Evolutionary conservation across 2,797 vertebrate species (phyloP), one percentile per base, ranked within the genome.

Genomic region (Macropus fuliginosus): DNA sequence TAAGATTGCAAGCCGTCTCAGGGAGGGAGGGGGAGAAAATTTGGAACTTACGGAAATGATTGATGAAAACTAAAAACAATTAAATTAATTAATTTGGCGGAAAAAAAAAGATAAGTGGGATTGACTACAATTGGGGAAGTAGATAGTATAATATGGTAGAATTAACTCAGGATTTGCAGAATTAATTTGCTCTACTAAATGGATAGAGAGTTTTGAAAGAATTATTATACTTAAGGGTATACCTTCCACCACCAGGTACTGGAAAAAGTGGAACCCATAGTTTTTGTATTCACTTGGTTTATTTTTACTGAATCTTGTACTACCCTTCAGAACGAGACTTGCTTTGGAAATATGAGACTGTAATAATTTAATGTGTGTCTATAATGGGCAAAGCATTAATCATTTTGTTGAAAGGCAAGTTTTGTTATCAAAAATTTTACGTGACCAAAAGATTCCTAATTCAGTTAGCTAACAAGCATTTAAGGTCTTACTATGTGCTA

Each of bases 301-400:
- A 92, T 91, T 95, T 96, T 28, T 95, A 93, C 62, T 95, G 94
- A 97, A 62, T 3, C 3, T 62, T 57, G 34, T 97, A 40, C 91
- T 52, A 0, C 5, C 93, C 59, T 97, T 94, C 91, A 94, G 92
- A 96, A 95, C 50, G 91, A 94, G 95, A 94, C 89, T 96, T 96
- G 27, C 50, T 93, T 95, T 96, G 55, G 87, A 94, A 91, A 59
- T 90, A 34, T 89, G 31, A 56, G 57, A 55, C 57, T 93, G 14
- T 91, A 94, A 56, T 91, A 34, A 95, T 34, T 97, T 94, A 92
- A 40, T 94, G 13, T 93, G 9, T 93, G 34, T 97, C 94, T 94
- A 55, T 95, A 40, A 93, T 96, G 95, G 54, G n/a, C 92, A 93
- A 95, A 27, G 13, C 54, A 94, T 91, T 95, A 95, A 96, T 95